Base-by-base conservation (phyloP, 1,140 invertebrate genomes). In the Neodiprion virginianus region DNA sequence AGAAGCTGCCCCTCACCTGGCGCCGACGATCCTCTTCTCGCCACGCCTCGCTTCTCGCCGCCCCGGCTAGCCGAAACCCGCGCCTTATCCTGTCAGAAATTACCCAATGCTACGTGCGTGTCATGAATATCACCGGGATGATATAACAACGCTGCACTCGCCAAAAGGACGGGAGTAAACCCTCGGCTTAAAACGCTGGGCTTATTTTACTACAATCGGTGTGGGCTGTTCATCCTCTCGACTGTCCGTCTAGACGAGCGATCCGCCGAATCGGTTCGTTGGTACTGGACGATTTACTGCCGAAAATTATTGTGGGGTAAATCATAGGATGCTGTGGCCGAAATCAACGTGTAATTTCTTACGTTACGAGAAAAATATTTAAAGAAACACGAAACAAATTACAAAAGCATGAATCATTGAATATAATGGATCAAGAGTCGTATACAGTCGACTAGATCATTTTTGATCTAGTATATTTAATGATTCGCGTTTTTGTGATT, bases 81-180 rank as follows among this genome's bases (percentile, higher is more conserved):
- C 53, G 53, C 53, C 53, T 61, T 61, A 69, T 47, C 67, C 17
- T 69, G 76, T 79, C 77, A 78, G 78, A 78, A 81, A 80, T 78
- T 77, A 76, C 74, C 67, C 75, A 73, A 76, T 77, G 79, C 78
- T 73, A 74, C 74, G 48, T 77, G 72, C 78, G 71, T 76, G 77
- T 78, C 70, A 61, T 49, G 78, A 77, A 79, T 79, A 78, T 77
- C 66, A 79, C 73, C 11, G n/a, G 8, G 53, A 61, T 5, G 28
- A 40, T 40, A 40, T 61, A 61, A 8, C 53, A 61, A 8, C 11
- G 53, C 53, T 61, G 53, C 53, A 61, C 53, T 61, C 8, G 11
- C 28, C 28, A 5, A 8, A 61, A 61, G 8, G 11, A 61, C 53
- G 11, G n/a, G n/a, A 53, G 53, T 61, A 61, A 61, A 61, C n/a